Conservation (phyloP, 2,797 vertebrate genomes). For the Aphelocoma californica region DNA sequence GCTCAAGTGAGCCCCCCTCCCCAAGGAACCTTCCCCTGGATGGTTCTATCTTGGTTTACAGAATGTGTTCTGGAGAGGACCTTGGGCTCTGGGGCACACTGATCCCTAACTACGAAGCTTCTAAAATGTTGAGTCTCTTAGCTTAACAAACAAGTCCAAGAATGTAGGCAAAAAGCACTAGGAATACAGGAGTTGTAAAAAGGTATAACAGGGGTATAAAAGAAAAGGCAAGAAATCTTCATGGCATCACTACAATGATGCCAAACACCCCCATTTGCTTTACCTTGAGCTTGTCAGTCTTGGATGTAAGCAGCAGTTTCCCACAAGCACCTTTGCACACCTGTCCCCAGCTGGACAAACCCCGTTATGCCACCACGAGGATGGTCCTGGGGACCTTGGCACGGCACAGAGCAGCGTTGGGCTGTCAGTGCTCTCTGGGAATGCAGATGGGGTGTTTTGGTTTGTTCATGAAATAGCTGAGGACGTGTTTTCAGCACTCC, state of each 20-base stretch:
- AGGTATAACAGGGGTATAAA: too few relatives aligned
- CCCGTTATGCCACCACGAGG: rapidly evolving
- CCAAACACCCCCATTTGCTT: neutral
- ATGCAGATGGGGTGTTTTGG: neutral
- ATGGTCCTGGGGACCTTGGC: neutral
- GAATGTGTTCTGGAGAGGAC: too few relatives aligned
- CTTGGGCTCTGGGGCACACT: too few relatives aligned
- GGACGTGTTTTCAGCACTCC: neutral
- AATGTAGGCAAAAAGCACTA: too few relatives aligned
- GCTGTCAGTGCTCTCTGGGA: neutral
- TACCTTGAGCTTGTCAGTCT: neutral
- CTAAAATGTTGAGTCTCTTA: too few relatives aligned
- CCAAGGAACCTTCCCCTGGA: too few relatives aligned
- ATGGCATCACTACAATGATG: neutral
- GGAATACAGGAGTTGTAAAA: too few relatives aligned
- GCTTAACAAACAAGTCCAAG: too few relatives aligned
- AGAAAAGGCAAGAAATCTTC: too few relatives aligned
- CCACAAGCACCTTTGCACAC: neutral
- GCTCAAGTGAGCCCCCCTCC: too few relatives aligned
- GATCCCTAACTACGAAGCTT: too few relatives aligned
- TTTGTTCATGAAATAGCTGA: neutral
- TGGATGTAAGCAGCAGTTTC: neutral
- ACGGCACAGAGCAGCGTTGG: neutral
- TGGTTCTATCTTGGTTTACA: too few relatives aligned
- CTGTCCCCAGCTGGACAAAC: neutral